phyloP scores from a whole-genome alignment of 2,113 vertebrate species.

The Saccopteryx bilineata region DNA sequence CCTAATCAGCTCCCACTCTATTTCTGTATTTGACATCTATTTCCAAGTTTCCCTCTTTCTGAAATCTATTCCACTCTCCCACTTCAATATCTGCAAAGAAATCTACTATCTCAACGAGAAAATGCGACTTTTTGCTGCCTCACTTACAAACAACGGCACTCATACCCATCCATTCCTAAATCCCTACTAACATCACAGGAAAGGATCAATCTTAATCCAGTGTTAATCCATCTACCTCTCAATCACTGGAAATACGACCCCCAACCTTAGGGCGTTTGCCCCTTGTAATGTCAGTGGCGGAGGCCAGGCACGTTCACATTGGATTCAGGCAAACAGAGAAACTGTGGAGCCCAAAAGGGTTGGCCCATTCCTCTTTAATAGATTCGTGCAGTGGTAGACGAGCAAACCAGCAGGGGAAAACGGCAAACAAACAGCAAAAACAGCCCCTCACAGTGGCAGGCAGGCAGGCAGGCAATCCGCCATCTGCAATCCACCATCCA shows the following conservation, averaged over 20 bases:
- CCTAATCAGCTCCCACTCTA: not conserved
- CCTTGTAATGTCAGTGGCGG: no score
- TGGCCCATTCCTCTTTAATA: no score
- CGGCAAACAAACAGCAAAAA: no score
- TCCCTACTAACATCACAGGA: not conserved
- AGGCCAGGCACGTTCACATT: no score
- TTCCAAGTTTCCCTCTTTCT: slow-evolving; percentile 26
- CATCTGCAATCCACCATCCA: no score
- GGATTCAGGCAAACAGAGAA: no score
- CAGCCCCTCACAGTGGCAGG: no score
- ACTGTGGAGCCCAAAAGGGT: no score
- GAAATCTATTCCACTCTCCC: not conserved
- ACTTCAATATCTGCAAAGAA: not conserved
- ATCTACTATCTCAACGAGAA: not conserved
- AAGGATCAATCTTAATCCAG: not conserved
- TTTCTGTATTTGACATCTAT: not conserved
- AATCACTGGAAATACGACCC: not conserved
- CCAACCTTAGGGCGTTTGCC: not conserved
- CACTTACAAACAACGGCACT: not conserved
- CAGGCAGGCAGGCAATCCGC: no score
- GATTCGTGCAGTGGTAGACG: no score
- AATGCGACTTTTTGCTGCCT: not conserved
- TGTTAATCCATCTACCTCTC: not conserved
- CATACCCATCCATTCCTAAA: not conserved
- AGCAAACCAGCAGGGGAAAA: no score